phyloP scores from a whole-genome alignment of 2,113 vertebrate species.

The Myotis brandtii region DNA sequence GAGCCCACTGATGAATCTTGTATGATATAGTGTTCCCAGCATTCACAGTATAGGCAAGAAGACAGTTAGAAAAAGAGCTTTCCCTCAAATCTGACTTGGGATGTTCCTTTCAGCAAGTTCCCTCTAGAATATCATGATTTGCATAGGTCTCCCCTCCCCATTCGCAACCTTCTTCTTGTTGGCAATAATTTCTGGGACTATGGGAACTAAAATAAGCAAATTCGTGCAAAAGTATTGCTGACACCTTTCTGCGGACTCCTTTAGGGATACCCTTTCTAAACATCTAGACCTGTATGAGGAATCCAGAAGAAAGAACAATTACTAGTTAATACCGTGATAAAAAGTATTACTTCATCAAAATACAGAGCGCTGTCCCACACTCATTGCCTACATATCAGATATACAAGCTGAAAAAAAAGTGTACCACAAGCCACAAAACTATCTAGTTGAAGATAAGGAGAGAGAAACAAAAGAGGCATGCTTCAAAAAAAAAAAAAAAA shows the following conservation, averaged over 20 bases:
- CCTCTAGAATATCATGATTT: background rate
- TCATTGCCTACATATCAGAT: background rate
- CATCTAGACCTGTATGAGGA: background rate
- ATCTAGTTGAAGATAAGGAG: background rate
- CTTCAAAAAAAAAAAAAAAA: background rate
- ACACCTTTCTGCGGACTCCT: background rate
- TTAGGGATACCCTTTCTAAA: background rate
- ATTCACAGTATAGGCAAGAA: background rate
- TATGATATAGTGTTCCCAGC: background rate
- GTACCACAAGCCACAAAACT: background rate
- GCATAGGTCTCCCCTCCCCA: background rate
- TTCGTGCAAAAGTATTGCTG: background rate
- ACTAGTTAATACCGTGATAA: background rate
- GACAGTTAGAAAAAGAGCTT: background rate
- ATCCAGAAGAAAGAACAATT: constrained; percentile 19
- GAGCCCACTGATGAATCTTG: background rate
- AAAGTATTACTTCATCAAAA: background rate
- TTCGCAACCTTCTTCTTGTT: background rate
- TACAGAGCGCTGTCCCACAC: background rate
- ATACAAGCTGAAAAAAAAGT: background rate
- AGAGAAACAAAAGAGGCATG: background rate
- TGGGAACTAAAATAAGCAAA: background rate
- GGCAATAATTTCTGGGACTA: background rate
- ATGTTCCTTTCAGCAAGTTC: background rate
- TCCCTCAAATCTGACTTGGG: background rate